Base-by-base conservation (phyloP, 2,888 invertebrate genomes). In the Alsophila aescularia region DNA sequence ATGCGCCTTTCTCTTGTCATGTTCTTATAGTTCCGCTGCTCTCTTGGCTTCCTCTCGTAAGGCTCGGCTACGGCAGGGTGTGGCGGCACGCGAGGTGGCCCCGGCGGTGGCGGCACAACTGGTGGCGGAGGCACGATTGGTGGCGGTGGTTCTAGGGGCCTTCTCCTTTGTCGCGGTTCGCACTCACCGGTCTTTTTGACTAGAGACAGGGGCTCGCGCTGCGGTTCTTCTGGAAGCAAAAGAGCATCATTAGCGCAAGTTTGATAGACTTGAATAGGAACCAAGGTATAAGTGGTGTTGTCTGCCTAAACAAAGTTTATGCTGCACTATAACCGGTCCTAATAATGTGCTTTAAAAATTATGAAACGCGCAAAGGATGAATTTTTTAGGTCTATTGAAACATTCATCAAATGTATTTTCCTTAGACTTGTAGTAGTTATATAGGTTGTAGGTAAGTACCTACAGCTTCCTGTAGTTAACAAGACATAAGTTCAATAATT, bases 1-100 rank as follows among this genome's bases (percentile, higher is more conserved):
- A 98, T 97, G 63, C 98, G 92, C 66, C 98, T 90, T 79, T 98
- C 98, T 14, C 97, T 93, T 0, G 97, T 98, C 98, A 98, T 98
- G 81, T 98, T 98, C 79, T 98, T 98, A 86, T 98, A 98, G 81
- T 98, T 98, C 62, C 97, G 92, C 74, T 97, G 96, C 62, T 96
- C 95, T 49, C 94, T 90, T 0, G 87, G 84, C 41, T 75, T 93
- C 69, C 96, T 96, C 52, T 96, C 94, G 47, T 93, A 89, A 0
- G 83, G 78, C 40, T 86, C 87, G 5, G 76, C 71, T 15, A 93
- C 92, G 0, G 83, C 93, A 0, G 93, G 93, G 63, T 93, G 93
- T 0, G 90, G 83, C 0, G 93, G 93, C 0, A 93, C 93, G 56
- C 93, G 74, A 0, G 92, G 90, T 0, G 85, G 83, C 0, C 85